A percentile compares a stretch with the other conserved stretches of the same genome.
These are phyloP conservation scores for Brachionus asplanchnoidis DNA, from an alignment of 1,140 invertebrate species.

Conservation along the genomic window DNA sequence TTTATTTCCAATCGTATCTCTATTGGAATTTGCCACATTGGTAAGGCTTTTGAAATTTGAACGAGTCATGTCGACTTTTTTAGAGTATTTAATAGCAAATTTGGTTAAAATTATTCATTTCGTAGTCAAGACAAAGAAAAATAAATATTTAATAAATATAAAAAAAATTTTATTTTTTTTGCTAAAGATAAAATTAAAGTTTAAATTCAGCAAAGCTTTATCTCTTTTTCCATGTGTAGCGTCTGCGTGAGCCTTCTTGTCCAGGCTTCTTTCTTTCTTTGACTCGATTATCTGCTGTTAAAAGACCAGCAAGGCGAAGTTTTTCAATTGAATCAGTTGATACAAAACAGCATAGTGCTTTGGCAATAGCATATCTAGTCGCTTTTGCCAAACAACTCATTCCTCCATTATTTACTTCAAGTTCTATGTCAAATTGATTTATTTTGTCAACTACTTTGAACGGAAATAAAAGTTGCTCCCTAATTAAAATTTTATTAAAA, in stretches of 20 bases:
- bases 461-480: constrained; percentile 73
- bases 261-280: constrained; percentile 89
- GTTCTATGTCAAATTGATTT: constrained; percentile 76
- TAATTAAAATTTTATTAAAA: constrained; percentile 44
- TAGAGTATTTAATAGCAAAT: not conserved
- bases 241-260: constrained; percentile 79
- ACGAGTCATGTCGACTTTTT: not conserved
- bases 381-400: constrained; percentile 72
- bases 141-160: not conserved
- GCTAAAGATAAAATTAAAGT: not conserved
- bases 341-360: constrained; percentile 73
- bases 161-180: constrained; percentile 1
- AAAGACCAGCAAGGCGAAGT: constrained; percentile 81
- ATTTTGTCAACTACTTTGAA: constrained; percentile 72
- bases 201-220: not conserved
- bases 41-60: not conserved
- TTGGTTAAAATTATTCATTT: not conserved
- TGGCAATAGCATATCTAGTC: constrained; percentile 76
- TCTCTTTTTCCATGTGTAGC: constrained; percentile 72
- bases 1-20: not conserved
- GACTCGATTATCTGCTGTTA: constrained; percentile 72
- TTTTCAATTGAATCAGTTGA: constrained; percentile 69
- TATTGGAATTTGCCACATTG: not conserved
- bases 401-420: constrained; percentile 66
- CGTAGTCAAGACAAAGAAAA: not conserved